Conservation (phyloP, 2,888 invertebrate genomes). For the Zaprionus bogoriensis region DNA sequence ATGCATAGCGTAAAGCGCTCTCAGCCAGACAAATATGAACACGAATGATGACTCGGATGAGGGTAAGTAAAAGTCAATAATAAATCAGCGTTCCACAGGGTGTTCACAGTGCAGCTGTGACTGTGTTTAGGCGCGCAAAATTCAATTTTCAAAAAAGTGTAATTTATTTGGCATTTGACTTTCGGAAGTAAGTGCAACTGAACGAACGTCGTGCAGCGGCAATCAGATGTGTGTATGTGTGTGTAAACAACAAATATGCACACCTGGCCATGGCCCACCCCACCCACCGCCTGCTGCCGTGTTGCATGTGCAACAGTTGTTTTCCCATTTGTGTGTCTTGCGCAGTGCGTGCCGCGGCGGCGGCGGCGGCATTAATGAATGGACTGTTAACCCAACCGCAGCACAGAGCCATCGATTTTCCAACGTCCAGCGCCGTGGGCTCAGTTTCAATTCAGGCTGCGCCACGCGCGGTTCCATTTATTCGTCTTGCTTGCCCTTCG, state of each 20-base stretch:
- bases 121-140: conserved; percentile 10
- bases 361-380: conserved; percentile 49
- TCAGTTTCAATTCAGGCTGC: conserved; percentile 51
- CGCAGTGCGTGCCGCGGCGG: conserved; percentile 73
- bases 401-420: conserved; percentile 59
- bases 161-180: not conserved
- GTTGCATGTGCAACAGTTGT: conserved; percentile 74
- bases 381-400: conserved; percentile 40
- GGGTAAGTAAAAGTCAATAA: conserved; percentile 53
- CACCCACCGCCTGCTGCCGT: not conserved
- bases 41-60: conserved; percentile 44
- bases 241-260: conserved; percentile 19
- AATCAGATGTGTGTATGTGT: conserved; percentile 4
- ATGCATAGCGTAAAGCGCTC: not conserved
- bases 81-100: conserved; percentile 37
- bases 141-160: not conserved
- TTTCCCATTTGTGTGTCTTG: conserved; percentile 68
- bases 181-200: no score
- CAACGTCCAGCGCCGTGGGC: conserved; percentile 23
- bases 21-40: conserved; percentile 23
- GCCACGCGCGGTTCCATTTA: conserved; percentile 28
- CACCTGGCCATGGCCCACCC: conserved; percentile 1
- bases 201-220: not conserved
- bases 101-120: conserved; percentile 7
- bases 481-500: not conserved